These are phyloP conservation scores for Motacilla alba DNA, from an alignment of 2,113 vertebrate species.

Conservation along the genomic window DNA sequence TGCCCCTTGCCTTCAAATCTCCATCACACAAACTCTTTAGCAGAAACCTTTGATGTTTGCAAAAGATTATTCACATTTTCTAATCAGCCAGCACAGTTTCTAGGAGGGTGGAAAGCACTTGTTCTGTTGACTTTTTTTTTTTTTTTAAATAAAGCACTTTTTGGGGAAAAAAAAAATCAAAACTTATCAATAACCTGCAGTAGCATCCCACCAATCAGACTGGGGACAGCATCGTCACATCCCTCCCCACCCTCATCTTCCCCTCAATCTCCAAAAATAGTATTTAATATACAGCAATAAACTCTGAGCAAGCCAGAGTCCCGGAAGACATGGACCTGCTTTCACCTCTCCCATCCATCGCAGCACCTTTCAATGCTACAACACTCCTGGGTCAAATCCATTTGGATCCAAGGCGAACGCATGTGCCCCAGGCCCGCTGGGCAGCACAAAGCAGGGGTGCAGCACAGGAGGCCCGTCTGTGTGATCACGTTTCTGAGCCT, in stretches of 20 bases:
- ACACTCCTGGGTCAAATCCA: background rate
- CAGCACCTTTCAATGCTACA: background rate
- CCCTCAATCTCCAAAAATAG: slow-evolving; percentile 37
- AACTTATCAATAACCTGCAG: background rate
- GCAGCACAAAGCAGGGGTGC: background rate
- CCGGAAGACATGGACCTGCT: slow-evolving; percentile 46
- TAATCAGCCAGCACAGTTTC: slow-evolving; percentile 8
- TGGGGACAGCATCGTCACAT: background rate
- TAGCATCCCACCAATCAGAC: background rate
- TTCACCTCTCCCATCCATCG: background rate
- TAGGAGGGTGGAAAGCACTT: slow-evolving; percentile 57
- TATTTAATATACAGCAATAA: slow-evolving; percentile 55
- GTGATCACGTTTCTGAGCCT: background rate
- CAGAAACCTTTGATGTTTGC: background rate
- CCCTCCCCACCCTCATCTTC: slow-evolving; percentile 21
- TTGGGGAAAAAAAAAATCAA: background rate
- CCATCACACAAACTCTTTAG: background rate
- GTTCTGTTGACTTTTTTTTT: background rate
- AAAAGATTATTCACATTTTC: slow-evolving; percentile 19
- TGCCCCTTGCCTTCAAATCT: background rate
- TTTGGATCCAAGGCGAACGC: background rate
- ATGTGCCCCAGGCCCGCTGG: background rate
- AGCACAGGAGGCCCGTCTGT: background rate
- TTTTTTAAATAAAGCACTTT: slow-evolving; percentile 56
- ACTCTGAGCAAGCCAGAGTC: slow-evolving; percentile 58